Percentiles rank a stretch among this genome's conserved stretches.
phyloP scores from a whole-genome alignment of 2,113 vertebrate genomes.

The Actinemys pallida region DNA sequence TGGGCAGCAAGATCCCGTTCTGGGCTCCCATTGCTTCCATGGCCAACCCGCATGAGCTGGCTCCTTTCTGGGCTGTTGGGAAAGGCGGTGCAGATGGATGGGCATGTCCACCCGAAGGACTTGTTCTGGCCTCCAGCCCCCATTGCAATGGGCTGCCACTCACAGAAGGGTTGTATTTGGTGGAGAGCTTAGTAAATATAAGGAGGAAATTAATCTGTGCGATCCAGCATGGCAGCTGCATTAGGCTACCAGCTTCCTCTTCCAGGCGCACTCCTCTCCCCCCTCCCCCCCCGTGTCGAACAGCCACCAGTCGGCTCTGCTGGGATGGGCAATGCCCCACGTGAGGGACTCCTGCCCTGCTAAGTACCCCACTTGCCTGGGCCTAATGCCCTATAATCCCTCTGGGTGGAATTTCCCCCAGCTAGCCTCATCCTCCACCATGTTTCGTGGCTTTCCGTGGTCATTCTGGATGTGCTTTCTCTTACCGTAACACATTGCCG shows the following conservation, averaged over 20 bases:
- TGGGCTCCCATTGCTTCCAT: too few species aligned
- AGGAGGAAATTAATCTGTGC: not conserved
- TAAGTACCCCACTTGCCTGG: not conserved
- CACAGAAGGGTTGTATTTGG: not conserved
- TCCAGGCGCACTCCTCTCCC: too few species aligned
- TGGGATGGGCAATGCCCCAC: not conserved
- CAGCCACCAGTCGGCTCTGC: too few species aligned
- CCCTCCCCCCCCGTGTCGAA: too few species aligned
- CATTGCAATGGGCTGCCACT: not conserved
- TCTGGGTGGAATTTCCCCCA: not conserved
- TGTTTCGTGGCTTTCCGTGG: conserved; percentile 1
- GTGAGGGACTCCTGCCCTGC: not conserved
- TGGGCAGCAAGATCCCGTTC: too few species aligned
- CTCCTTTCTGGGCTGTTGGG: too few species aligned
- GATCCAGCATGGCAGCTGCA: not conserved
- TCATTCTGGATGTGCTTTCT: conserved; percentile 57
- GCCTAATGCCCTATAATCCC: not conserved
- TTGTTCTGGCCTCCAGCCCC: not conserved
- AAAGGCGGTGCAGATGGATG: too few species aligned
- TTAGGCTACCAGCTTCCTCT: not conserved
- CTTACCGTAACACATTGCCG: conserved; percentile 56
- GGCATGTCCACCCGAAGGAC: too few species aligned
- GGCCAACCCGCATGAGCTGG: too few species aligned
- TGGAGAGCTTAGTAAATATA: not conserved
- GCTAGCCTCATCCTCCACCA: not conserved